phyloP scores from a whole-genome alignment of 2,797 vertebrate species.

The Chaetodon trifasciatus region DNA sequence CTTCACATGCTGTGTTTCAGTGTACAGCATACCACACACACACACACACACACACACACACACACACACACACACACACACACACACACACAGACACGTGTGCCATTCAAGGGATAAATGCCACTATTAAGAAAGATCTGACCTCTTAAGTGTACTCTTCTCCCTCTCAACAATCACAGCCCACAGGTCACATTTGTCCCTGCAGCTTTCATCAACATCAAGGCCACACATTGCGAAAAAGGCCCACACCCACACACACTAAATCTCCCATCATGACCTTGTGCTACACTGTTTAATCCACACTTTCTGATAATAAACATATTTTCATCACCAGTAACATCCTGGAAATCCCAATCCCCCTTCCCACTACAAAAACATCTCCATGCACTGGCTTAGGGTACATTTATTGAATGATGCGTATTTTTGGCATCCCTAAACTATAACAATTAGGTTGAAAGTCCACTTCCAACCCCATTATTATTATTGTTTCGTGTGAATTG shows the following conservation, averaged over 20 bases:
- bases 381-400: conserved; percentile 24
- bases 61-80: background rate
- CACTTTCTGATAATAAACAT: conserved; percentile 38
- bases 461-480: conserved; percentile 3
- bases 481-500: conserved; percentile 10
- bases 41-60: background rate
- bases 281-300: conserved; percentile 30
- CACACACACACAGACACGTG: background rate
- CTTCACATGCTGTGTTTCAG: conserved; percentile 3
- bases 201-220: background rate
- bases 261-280: conserved; percentile 11
- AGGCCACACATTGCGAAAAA: background rate
- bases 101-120: conserved; percentile 10
- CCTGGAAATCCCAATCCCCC: conserved; percentile 32
- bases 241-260: background rate
- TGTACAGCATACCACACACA: background rate
- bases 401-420: conserved; percentile 48
- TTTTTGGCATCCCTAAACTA: conserved; percentile 22
- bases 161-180: background rate
- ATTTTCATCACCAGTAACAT: conserved; percentile 50
- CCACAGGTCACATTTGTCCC: background rate
- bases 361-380: background rate
- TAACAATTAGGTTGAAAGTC: conserved; percentile 49
- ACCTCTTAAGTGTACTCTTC: conserved; percentile 11
- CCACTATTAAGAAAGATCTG: background rate